Conservation (phyloP, 1,140 invertebrate species). For the Cydia pomonella region DNA sequence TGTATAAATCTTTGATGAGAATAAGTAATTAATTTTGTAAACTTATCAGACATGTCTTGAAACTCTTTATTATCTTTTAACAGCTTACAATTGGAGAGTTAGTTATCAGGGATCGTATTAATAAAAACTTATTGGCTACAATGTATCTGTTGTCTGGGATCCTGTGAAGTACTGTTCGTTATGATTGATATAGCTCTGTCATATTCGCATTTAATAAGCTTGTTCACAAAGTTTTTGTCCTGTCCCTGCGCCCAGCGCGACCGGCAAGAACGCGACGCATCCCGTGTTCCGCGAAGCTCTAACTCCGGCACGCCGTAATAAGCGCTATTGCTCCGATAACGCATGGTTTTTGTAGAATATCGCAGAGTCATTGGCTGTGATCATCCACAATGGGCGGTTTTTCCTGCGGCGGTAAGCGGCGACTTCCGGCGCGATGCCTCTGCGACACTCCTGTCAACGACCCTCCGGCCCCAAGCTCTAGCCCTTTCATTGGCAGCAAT, state of each 20-base stretch:
- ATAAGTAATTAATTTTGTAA: too few species aligned
- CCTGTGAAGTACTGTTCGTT: not conserved
- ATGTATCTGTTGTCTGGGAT: too few species aligned
- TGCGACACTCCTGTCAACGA: not conserved
- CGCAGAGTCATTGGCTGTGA: constrained; percentile 16
- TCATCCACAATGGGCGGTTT: constrained; percentile 24
- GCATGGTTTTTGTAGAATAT: constrained; percentile 5
- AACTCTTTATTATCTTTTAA: too few species aligned
- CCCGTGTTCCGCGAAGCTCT: constrained; percentile 14
- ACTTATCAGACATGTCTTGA: too few species aligned
- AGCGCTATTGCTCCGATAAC: constrained; percentile 11
- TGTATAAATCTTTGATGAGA: too few species aligned
- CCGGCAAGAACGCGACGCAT: not conserved
- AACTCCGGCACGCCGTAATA: not conserved
- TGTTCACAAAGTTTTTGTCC: not conserved
- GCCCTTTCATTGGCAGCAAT: not conserved
- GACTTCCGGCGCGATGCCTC: constrained; percentile 22
- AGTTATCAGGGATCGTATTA: too few species aligned
- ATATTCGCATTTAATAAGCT: constrained; percentile 5
- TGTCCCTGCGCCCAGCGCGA: not conserved
- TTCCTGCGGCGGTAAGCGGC: constrained; percentile 27
- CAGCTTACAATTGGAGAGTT: too few species aligned
- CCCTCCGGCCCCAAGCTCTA: not conserved
- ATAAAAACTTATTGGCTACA: too few species aligned
- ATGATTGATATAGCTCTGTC: constrained; percentile 6